A percentile compares a stretch with the other conserved stretches of the same genome.
Evolutionary conservation across 1,140 invertebrate species (phyloP).

Genomic region (Drosophila biarmipes): DNA sequence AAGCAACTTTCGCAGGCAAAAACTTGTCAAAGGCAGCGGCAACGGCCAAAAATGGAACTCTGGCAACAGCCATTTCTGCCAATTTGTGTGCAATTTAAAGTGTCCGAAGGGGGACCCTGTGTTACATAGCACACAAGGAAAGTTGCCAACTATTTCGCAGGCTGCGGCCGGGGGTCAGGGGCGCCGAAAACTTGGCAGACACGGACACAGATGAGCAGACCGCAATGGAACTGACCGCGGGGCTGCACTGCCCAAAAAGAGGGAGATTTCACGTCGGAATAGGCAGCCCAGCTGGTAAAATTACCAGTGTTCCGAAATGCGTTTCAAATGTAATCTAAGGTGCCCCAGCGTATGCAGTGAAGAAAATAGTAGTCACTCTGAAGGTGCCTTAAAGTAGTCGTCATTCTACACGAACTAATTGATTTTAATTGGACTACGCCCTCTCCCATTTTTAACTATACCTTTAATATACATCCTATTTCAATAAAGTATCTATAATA

Average conservation of each 20-base stretch:
- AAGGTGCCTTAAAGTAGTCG: too few species aligned
- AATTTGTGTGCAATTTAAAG: constrained; percentile 79
- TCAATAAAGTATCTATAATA: too few species aligned
- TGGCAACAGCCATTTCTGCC: constrained; percentile 60
- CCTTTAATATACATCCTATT: too few species aligned
- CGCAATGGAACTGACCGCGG: constrained; percentile 63
- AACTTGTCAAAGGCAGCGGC: constrained; percentile 68
- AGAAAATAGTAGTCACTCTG: too few species aligned
- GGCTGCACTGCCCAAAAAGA: neutral
- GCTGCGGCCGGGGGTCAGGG: constrained; percentile 12
- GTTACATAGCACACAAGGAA: constrained; percentile 39
- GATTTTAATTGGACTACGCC: too few species aligned
- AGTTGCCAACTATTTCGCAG: constrained; percentile 75
- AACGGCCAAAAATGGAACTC: constrained; percentile 20
- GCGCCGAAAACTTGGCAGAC: constrained; percentile 72
- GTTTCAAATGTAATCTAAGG: neutral
- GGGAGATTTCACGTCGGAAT: too few species aligned
- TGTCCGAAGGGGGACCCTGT: constrained; percentile 7
- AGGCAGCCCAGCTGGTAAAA: neutral
- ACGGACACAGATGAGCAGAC: constrained; percentile 66
- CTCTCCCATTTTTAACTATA: too few species aligned
- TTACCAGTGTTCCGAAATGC: too few species aligned
- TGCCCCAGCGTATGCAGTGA: too few species aligned
- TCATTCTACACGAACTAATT: too few species aligned
- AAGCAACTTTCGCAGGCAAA: constrained; percentile 33